Base-by-base conservation (phyloP, 2,113 vertebrate genomes). In the Silurus asotus region DNA sequence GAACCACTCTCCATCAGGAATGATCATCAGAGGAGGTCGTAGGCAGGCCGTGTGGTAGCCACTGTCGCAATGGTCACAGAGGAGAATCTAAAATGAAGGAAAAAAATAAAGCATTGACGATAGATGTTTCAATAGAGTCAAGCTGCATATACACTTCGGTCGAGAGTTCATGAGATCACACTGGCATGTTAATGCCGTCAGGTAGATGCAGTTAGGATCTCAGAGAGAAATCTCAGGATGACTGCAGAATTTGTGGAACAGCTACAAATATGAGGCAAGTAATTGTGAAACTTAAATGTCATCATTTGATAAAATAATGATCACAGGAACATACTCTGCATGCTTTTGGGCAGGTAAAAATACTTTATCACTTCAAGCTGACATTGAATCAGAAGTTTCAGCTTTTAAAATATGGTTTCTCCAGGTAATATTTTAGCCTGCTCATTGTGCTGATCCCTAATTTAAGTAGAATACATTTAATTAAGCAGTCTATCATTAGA, bases 1-100 rank as follows among this genome's bases (percentile, higher is more conserved):
- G 94, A 98, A 99, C 98, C 98, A 99, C 86, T 99, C 96, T 92
- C 98, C 98, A 0, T 99, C 97, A 0, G 98, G 98, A 86, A 99
- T 99, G 87, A 99, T 92, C 98, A 99, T 99, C 89, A 99, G 92
- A 0, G 98, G 98, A 9, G 98, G 98, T 2, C 98, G 95, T 81
- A 99, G 96, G 85, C 98, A 99, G 87, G 98, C 98, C 0, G 98
- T 99, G 90, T 99, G 98, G 90, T 98, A 99, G 0, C 98, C 98
- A 0, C 95, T 96, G 90, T 99, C 98, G 88, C 98, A 99, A 0
- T 96, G 96, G 92, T 99, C 98, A 65, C 98, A 99, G 86, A 99
- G 91, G 89, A 99, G 93, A 91, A 99, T 99, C 98, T 99, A 92
- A 0, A 28, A 88, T 83, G 93, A 90, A 20, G 8, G 55, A 83